These are phyloP conservation scores for Eupithecia vulgata DNA, from an alignment of 2,888 invertebrate genomes.

Conservation along the genomic window DNA sequence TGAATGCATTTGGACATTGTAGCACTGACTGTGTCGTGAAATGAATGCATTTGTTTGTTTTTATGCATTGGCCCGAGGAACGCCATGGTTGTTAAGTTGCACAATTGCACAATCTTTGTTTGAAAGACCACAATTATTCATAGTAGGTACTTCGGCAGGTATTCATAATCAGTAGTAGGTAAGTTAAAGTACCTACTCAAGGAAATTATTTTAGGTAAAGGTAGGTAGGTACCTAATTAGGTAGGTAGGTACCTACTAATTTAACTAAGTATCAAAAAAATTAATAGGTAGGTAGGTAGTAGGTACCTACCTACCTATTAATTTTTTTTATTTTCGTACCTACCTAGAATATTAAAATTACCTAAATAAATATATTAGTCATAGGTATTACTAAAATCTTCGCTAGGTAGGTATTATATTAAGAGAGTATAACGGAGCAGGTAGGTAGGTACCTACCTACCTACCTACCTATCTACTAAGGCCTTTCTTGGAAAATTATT, in stretches of 20 bases:
- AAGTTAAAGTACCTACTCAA: background rate
- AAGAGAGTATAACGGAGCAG: no score
- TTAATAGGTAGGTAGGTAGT: no score
- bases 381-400: background rate
- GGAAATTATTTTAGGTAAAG: background rate
- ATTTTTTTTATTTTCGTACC: no score
- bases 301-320: no score
- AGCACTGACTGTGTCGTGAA: slow-evolving; percentile 10
- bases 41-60: slow-evolving; percentile 22
- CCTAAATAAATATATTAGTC: background rate
- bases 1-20: background rate
- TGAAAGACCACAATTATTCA: slow-evolving; percentile 1
- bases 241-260: no score
- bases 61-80: slow-evolving; percentile 14
- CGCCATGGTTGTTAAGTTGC: slow-evolving; percentile 12
- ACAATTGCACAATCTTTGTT: background rate
- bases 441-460: background rate
- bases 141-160: background rate
- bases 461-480: background rate
- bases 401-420: no score
- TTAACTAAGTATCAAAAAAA: no score
- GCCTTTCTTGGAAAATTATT: background rate
- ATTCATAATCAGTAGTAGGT: slow-evolving; percentile 18
- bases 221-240: no score
- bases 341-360: background rate